These are phyloP conservation scores for Drosophila truncata DNA, from an alignment of 1,140 invertebrate species.

Conservation along the genomic window DNA sequence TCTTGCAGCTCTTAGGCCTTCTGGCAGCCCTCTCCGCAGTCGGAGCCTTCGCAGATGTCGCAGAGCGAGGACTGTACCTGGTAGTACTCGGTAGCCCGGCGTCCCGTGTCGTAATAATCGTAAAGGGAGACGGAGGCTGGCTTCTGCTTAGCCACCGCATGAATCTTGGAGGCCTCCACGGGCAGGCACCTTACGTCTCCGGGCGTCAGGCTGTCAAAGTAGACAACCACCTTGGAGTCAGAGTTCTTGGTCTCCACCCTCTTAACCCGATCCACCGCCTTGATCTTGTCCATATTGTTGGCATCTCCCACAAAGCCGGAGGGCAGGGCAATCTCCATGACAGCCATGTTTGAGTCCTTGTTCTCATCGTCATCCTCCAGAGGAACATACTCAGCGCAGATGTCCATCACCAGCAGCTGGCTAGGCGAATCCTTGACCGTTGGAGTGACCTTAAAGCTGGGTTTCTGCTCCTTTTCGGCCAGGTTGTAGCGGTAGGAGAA, in stretches of 20 bases:
- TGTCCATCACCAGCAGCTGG: constrained; percentile 90
- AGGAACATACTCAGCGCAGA: constrained; percentile 87
- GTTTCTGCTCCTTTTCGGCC: constrained; percentile 92
- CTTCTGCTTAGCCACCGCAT: constrained; percentile 94
- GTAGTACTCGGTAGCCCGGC: constrained; percentile 91
- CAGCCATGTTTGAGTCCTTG: constrained; percentile 92
- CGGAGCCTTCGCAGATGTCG: constrained; percentile 91
- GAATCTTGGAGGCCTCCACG: constrained; percentile 92
- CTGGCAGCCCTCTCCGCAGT: constrained; percentile 87
- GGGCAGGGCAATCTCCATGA: constrained; percentile 94
- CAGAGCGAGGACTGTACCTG: constrained; percentile 89
- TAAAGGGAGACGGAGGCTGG: constrained; percentile 94
- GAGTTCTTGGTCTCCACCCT: constrained; percentile 92
- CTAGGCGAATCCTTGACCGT: constrained; percentile 90
- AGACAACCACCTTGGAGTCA: constrained; percentile 92
- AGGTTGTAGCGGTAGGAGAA: constrained; percentile 93
- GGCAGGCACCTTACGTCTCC: constrained; percentile 91
- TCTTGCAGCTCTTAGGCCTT: constrained; percentile 31
- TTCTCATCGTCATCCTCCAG: constrained; percentile 35
- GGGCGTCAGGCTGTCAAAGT: constrained; percentile 92
- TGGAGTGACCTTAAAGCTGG: constrained; percentile 92
- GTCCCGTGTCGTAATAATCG: constrained; percentile 95
- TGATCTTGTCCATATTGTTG: constrained; percentile 62
- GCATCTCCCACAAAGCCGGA: constrained; percentile 90
- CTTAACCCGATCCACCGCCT: constrained; percentile 70